These are phyloP conservation scores for Corvus hawaiiensis DNA, from an alignment of 2,113 vertebrate species.

Conservation along the genomic window DNA sequence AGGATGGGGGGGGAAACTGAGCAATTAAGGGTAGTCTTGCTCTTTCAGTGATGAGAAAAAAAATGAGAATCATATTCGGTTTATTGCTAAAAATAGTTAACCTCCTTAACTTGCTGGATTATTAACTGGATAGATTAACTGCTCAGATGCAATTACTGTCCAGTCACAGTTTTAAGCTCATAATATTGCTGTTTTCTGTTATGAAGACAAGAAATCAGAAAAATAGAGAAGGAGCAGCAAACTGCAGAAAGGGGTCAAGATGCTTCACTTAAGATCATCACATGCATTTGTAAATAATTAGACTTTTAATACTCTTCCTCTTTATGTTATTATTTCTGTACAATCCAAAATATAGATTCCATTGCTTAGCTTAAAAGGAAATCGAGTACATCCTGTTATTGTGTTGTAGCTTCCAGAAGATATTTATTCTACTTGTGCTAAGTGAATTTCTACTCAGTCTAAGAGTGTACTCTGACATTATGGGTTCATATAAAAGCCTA, in stretches of 20 bases:
- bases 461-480: not conserved
- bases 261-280: not conserved
- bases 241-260: not conserved
- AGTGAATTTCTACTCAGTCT: not conserved
- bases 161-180: not conserved
- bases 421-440: not conserved
- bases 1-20: accelerated
- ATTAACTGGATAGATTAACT: not conserved
- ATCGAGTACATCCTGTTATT: not conserved
- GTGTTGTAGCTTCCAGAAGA: not conserved
- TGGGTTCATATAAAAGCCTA: not conserved
- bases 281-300: not conserved
- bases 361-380: not conserved
- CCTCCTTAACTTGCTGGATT: not conserved
- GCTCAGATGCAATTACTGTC: not conserved
- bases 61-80: not conserved
- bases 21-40: not conserved
- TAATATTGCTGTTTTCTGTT: not conserved
- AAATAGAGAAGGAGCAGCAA: not conserved
- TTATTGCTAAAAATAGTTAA: not conserved
- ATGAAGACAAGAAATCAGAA: not conserved
- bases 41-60: not conserved
- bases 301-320: not conserved
- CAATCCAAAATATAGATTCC: not conserved
- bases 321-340: not conserved